These are phyloP conservation scores for Thalassophryne amazonica DNA, from an alignment of 2,797 vertebrate genomes.

Conservation along the genomic window DNA sequence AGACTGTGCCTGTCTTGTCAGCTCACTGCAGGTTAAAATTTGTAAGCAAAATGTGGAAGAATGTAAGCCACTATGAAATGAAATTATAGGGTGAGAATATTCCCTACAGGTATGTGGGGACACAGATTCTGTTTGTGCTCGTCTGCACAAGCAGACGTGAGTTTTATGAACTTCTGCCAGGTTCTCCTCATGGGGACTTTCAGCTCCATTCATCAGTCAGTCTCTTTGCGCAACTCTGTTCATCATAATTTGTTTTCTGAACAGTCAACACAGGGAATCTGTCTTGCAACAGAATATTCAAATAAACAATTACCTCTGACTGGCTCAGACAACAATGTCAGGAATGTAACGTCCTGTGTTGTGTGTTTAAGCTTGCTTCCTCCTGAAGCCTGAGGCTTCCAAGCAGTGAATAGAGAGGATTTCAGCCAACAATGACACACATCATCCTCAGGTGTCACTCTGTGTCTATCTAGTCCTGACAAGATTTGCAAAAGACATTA, in stretches of 20 bases:
- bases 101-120: constrained; percentile 6
- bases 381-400: constrained; percentile 40
- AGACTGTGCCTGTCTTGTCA: too few species aligned
- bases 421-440: constrained; percentile 40
- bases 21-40: constrained; percentile 25
- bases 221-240: constrained; percentile 40
- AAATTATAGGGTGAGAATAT: constrained; percentile 12
- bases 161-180: constrained; percentile 36
- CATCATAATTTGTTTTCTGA: constrained; percentile 51
- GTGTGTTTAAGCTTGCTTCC: constrained; percentile 52
- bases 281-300: constrained; percentile 56
- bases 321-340: constrained; percentile 48
- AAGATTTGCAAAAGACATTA: constrained; percentile 30
- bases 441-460: constrained; percentile 47
- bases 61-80: constrained; percentile 9
- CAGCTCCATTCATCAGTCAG: constrained; percentile 50
- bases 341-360: constrained; percentile 51
- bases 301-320: constrained; percentile 73
- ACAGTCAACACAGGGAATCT: constrained; percentile 48
- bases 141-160: not conserved
- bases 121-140: not conserved
- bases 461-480: constrained; percentile 44
- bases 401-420: constrained; percentile 22
- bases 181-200: constrained; percentile 28
- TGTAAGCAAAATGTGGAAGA: constrained; percentile 19